Evolutionary conservation across 2,797 vertebrate genomes (phyloP).

Genomic region (Neopelma chrysocephalum): DNA sequence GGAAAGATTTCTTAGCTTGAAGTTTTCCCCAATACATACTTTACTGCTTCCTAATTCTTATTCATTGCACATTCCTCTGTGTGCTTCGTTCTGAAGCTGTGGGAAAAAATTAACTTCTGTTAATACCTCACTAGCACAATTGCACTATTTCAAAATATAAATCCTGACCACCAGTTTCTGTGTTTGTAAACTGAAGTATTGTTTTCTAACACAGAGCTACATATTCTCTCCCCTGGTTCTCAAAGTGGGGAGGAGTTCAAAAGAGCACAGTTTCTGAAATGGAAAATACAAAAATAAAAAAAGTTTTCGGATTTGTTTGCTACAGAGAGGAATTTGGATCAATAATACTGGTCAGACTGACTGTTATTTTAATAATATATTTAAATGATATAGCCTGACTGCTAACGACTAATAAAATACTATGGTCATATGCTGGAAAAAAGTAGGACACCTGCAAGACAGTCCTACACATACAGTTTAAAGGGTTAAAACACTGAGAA

Average conservation of each 20-base stretch:
- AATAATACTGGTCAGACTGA: not conserved
- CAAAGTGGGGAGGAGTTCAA: not conserved
- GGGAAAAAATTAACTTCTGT: conserved; percentile 32
- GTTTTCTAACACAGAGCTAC: not conserved
- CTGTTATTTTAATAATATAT: not conserved
- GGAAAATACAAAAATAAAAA: conserved; percentile 35
- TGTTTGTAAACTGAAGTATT: not conserved
- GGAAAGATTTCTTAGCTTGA: conserved; percentile 33
- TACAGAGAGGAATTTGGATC: not conserved
- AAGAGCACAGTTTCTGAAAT: conserved; percentile 25
- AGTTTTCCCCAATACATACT: conserved; percentile 8
- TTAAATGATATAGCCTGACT: not conserved
- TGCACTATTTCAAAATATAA: conserved; percentile 17
- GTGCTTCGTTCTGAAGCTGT: conserved; percentile 10
- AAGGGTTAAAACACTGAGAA: conserved; percentile 21
- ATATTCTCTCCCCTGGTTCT: not conserved
- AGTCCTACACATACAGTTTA: not conserved
- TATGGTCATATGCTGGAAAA: not conserved
- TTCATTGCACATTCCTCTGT: conserved; percentile 54
- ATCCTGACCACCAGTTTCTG: not conserved
- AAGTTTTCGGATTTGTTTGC: conserved; percentile 2
- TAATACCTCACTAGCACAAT: conserved; percentile 23
- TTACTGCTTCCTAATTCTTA: conserved; percentile 35
- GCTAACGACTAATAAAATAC: not conserved
- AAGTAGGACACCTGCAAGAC: not conserved